These are phyloP conservation scores for Aquatica leii DNA, from an alignment of 2,888 invertebrate genomes.

Conservation along the genomic window DNA sequence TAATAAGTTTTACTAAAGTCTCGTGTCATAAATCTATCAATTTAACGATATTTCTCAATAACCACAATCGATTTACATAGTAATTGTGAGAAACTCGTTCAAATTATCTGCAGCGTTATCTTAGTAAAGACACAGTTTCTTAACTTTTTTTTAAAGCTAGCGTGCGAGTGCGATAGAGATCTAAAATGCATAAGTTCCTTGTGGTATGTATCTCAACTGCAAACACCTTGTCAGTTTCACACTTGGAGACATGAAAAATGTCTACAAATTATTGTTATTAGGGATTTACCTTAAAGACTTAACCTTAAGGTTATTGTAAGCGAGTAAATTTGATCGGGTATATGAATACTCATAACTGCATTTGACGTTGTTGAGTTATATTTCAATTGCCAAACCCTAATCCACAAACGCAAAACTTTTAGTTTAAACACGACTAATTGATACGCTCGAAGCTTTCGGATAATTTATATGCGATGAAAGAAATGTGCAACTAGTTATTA, in stretches of 20 bases:
- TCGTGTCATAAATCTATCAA: conserved; percentile 41
- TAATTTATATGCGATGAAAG: too few relatives aligned
- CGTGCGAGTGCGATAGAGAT: conserved; percentile 20
- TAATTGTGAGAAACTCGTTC: conserved; percentile 44
- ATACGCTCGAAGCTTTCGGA: too few relatives aligned
- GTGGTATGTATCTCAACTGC: conserved; percentile 34
- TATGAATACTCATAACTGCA: too few relatives aligned
- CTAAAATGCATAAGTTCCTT: conserved; percentile 21
- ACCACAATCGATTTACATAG: conserved; percentile 46
- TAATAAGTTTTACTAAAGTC: conserved; percentile 33
- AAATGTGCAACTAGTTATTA: too few relatives aligned
- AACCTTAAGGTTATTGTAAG: conserved; percentile 17
- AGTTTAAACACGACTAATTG: too few relatives aligned
- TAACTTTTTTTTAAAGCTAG: conserved; percentile 26
- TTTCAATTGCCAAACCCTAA: too few relatives aligned
- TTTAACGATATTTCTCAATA: conserved; percentile 47
- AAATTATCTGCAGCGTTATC: conserved; percentile 41
- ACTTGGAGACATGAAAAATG: conserved; percentile 38
- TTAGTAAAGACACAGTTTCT: conserved; percentile 29
- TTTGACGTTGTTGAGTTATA: too few relatives aligned
- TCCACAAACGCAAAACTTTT: too few relatives aligned
- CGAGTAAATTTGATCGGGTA: background rate
- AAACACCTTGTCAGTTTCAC: conserved; percentile 40
- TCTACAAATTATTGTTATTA: conserved; percentile 41
- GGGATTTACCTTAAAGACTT: conserved; percentile 26